Percentiles rank a stretch among this genome's conserved stretches.
These are phyloP conservation scores for human DNA, from an alignment of 2,113 vertebrate species.

Conservation along the genomic window GRCh38 chr4:20747501-20748000, in stretches of 20 bases:
- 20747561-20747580: background rate
- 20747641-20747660: background rate
- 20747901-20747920: background rate
- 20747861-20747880: background rate
- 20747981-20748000: background rate
- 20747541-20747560: accelerated
- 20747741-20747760: background rate
- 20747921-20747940: background rate
- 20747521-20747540: background rate
- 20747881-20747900: background rate
- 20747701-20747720: background rate
- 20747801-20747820: background rate
- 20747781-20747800: background rate
- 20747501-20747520: background rate
- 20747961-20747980: background rate
- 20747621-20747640: background rate
- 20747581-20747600: accelerated
- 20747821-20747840: too few species aligned
- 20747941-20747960: background rate
- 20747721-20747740: background rate
- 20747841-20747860: background rate
- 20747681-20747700: background rate
- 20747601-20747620: background rate
- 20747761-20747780: background rate
- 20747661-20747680: background rate